Evolutionary conservation across 1,140 invertebrate species (phyloP).

Genomic region (Caerostris darwini): DNA sequence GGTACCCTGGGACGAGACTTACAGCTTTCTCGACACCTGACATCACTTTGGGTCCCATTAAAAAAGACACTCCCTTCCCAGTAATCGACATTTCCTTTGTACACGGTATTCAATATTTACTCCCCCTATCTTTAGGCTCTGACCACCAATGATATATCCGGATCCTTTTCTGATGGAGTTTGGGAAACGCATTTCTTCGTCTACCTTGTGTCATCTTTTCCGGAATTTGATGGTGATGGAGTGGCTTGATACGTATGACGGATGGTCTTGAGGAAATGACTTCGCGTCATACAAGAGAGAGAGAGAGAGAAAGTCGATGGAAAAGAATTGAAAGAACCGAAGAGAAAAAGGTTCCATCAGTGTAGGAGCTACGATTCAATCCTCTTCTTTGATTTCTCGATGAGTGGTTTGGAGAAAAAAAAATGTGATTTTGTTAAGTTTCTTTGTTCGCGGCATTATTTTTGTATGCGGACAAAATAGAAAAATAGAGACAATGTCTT

Average conservation of each 20-base stretch:
- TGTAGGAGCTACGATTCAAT: constrained; percentile 45
- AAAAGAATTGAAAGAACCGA: neutral
- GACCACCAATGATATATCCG: constrained; percentile 6
- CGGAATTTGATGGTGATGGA: constrained; percentile 69
- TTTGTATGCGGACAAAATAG: too few species aligned
- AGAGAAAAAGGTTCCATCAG: neutral
- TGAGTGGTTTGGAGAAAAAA: neutral
- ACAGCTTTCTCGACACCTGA: too few species aligned
- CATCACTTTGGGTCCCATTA: too few species aligned
- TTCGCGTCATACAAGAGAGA: constrained; percentile 49
- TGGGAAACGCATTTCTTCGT: constrained; percentile 25
- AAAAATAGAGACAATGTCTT: too few species aligned
- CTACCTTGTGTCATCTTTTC: constrained; percentile 49
- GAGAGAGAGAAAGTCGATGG: neutral
- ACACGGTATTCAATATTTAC: constrained; percentile 17
- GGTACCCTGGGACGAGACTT: too few species aligned
- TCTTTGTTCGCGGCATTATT: neutral
- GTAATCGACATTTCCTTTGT: constrained; percentile 1
- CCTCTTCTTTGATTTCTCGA: neutral
- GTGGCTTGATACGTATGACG: constrained; percentile 58
- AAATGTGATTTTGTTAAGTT: constrained; percentile 14
- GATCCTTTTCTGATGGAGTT: constrained; percentile 24
- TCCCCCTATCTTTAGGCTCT: neutral
- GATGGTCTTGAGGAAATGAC: constrained; percentile 73
- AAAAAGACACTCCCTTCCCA: neutral